Base-by-base conservation (phyloP, 1,140 invertebrate genomes). In the Drosophila gunungcola region DNA sequence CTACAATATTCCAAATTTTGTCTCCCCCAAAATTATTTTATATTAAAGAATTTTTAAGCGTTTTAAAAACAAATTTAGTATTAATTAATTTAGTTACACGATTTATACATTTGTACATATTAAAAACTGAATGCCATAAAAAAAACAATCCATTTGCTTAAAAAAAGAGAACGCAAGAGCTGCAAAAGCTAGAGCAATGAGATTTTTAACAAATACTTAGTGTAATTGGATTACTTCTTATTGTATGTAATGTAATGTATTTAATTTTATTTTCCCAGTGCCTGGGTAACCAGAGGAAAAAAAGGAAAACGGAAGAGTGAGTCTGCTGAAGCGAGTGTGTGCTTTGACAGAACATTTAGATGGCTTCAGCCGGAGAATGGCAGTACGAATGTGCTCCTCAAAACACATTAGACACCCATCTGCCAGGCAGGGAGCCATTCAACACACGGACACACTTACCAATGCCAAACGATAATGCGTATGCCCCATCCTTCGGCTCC, bases 311-410 rank as follows among this genome's bases (percentile, higher is more conserved):
- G 16, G 21, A 13, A 32, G 1, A 32, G 27, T 3, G 3, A n/a
- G 1, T 11, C 2, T 3, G 21, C 3, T 13, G 5, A 53, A 16
- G 51, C 29, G 42, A 51, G 21, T 53, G 36, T 62, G 52, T 57
- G 74, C 63, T 62, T 69, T 69, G 74, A 62, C 63, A 77, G 63
- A 54, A 55, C 73, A 77, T 77, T 77, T 76, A 63, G 73, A 54
- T 32, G 58, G 62, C 51, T 39, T 58, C 34, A 48, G 62, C 54
- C 32, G 27, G 51, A 55, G 51, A 36, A 43, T 46, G 39, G 32
- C 29, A 46, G 43, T 29, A 21, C 16, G 60, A 43, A 29, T 29
- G 36, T 29, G 36, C 42, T 41, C 41, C 45, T 42, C 32, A 42
- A 53, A 74, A 74, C 67, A 64, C 73, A 77, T 77, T 77, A 77